Evolutionary conservation across 2,113 vertebrate species (phyloP).

Genomic region (Ancistrus triradiatus): DNA sequence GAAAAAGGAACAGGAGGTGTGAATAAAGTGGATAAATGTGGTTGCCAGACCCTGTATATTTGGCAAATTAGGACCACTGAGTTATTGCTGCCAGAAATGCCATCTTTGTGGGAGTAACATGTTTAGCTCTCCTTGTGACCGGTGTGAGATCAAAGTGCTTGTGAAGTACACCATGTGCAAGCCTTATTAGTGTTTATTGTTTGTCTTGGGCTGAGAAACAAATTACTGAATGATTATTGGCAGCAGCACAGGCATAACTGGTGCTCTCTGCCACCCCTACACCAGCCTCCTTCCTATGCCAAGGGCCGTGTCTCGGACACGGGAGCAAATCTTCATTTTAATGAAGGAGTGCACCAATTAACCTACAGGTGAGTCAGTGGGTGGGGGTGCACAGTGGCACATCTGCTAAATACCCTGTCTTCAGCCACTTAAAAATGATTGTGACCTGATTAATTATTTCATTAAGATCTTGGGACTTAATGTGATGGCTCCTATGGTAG

Average conservation of each 20-base stretch:
- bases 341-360: conserved; percentile 59
- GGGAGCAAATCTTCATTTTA: conserved; percentile 37
- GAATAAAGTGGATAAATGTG: too few relatives aligned
- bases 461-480: conserved; percentile 48
- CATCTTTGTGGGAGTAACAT: too few relatives aligned
- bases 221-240: background rate
- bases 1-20: too few relatives aligned
- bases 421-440: conserved; percentile 38
- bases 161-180: background rate
- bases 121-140: too few relatives aligned
- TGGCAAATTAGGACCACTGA: too few relatives aligned
- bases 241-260: background rate
- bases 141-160: background rate
- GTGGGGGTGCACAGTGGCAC: conserved; percentile 19
- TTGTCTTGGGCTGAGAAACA: background rate
- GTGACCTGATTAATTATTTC: conserved; percentile 53
- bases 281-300: conserved; percentile 1
- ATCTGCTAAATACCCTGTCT: conserved; percentile 54
- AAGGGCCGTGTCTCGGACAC: conserved; percentile 25
- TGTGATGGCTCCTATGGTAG: conserved; percentile 44
- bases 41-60: too few relatives aligned
- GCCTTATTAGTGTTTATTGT: background rate
- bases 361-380: conserved; percentile 41
- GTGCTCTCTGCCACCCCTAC: background rate
- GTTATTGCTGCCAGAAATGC: too few relatives aligned